Evolutionary conservation across 2,888 invertebrate species (phyloP).

Genomic region (Eutolmus rufibarbis): DNA sequence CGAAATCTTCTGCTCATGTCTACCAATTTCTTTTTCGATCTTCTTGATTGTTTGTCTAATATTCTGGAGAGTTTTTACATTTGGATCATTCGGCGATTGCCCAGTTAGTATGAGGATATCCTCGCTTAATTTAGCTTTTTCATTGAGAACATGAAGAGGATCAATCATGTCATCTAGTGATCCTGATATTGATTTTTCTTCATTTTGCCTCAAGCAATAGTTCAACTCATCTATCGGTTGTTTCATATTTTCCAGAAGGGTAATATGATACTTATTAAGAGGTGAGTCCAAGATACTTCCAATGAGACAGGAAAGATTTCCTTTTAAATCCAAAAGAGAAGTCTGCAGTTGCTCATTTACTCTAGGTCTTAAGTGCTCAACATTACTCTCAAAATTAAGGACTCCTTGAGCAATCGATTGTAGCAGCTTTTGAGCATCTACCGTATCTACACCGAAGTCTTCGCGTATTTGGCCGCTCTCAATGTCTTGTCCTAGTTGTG

Average conservation of each 20-base stretch:
- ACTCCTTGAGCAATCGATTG: slow-evolving; percentile 62
- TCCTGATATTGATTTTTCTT: slow-evolving; percentile 59
- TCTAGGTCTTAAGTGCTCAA: slow-evolving; percentile 55
- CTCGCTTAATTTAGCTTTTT: slow-evolving; percentile 57
- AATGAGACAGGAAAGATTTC: slow-evolving; percentile 66
- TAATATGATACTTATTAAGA: slow-evolving; percentile 59
- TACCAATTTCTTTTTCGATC: slow-evolving; percentile 58
- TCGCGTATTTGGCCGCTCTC: slow-evolving; percentile 58
- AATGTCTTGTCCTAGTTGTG: slow-evolving; percentile 63
- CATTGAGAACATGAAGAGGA: slow-evolving; percentile 58
- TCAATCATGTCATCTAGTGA: slow-evolving; percentile 60
- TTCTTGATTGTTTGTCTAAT: slow-evolving; percentile 52
- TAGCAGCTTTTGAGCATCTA: slow-evolving; percentile 60
- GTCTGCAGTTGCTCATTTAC: slow-evolving; percentile 54
- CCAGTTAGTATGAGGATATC: slow-evolving; percentile 54
- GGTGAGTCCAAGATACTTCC: slow-evolving; percentile 66
- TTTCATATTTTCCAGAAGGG: slow-evolving; percentile 64
- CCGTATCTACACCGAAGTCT: slow-evolving; percentile 57
- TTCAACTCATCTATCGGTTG: slow-evolving; percentile 65
- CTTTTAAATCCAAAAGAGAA: slow-evolving; percentile 63
- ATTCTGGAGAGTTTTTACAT: slow-evolving; percentile 54
- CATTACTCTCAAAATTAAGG: slow-evolving; percentile 61
- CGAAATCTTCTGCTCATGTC: slow-evolving; percentile 57
- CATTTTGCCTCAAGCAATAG: slow-evolving; percentile 62
- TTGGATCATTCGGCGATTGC: slow-evolving; percentile 53